Base-by-base conservation (phyloP, 2,113 vertebrate genomes). In the Poeciliopsis prolifica region DNA sequence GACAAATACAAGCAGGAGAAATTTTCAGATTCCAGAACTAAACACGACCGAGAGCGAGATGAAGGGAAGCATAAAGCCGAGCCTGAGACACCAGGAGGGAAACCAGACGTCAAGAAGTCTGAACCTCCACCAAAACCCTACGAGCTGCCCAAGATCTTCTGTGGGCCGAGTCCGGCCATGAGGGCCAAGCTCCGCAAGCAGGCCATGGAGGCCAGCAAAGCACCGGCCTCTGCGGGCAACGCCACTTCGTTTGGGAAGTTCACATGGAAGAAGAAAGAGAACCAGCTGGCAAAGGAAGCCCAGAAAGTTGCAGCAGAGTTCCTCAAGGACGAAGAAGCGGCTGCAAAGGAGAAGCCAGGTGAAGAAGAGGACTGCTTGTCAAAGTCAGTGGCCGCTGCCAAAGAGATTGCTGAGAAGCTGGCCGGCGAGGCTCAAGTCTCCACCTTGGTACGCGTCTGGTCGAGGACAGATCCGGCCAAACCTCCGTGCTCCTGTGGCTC, bases 361-460 rank as follows among this genome's bases (percentile, higher is more conserved):
- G 76, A 37, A 0, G 13, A 3, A 0, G 86, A 87, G 22, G 94
- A 95, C 51, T 94, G 94, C n/a, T 83, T 95, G 68, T 90, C 92
- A 7, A 98, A 96, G 79, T 94, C 93, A 0, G 11, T 94, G 74
- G 92, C 92, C 0, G 86, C 89, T 3, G 93, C 94, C 6, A 98
- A 99, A 67, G 95, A 95, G 30, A 98, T 99, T 72, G 97, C 96
- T 84, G 95, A 97, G 67, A 98, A 97, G 75, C 91, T 98, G 1
- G 93, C 93, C 58, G 94, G 94, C 17, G 96, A 96, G 81, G 3
- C 87, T 89, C 58, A 86, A 92, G 60, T 89, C 94, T 30, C 93
- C 88, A 44, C 91, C 95, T 0, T 97, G 95, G 95, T 92, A 86
- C 44, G 92, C 94, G 44, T 84, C 92, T 70, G 93, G 93, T 67